Percentiles rank a stretch among this genome's conserved stretches.
Conservation (phyloP, 2,888 invertebrate species). For the Drosophila acutilabella region DNA sequence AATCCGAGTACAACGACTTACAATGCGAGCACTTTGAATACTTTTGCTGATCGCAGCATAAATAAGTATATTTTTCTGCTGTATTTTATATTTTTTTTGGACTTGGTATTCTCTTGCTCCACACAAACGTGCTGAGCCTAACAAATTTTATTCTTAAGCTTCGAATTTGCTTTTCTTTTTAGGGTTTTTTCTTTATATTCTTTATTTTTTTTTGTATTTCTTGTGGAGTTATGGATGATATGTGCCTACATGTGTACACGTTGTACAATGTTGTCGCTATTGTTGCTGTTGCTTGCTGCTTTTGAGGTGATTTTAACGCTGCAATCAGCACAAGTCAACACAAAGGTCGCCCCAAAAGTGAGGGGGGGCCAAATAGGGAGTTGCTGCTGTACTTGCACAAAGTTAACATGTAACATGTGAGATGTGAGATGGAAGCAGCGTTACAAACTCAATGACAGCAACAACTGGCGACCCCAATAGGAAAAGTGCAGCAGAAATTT, state of each 20-base stretch:
- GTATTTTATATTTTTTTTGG: not conserved
- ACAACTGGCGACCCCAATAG: slow-evolving; percentile 23
- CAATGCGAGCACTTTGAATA: slow-evolving; percentile 13
- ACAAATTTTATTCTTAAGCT: slow-evolving; percentile 52
- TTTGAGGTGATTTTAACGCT: slow-evolving; percentile 66
- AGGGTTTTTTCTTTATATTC: slow-evolving; percentile 26
- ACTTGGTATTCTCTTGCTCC: slow-evolving; percentile 17
- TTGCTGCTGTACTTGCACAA: slow-evolving; percentile 30
- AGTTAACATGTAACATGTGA: slow-evolving; percentile 47
- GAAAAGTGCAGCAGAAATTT: slow-evolving; percentile 30
- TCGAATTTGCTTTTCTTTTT: slow-evolving; percentile 24
- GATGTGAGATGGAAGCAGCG: slow-evolving; percentile 38
- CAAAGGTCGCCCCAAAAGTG: slow-evolving; percentile 61
- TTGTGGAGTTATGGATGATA: slow-evolving; percentile 34
- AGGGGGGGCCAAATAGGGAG: not conserved
- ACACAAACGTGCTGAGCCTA: slow-evolving; percentile 75
- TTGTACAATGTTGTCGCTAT: slow-evolving; percentile 59
- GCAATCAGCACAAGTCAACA: slow-evolving; percentile 78
- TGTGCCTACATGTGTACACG: slow-evolving; percentile 75
- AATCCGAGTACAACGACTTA: slow-evolving; percentile 42
- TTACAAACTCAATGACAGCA: slow-evolving; percentile 18
- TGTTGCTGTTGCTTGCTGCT: slow-evolving; percentile 18
- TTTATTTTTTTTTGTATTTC: too few species aligned
- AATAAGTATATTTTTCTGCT: slow-evolving; percentile 1
- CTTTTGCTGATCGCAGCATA: slow-evolving; percentile 45